These are phyloP conservation scores for Netelia melanura DNA, from an alignment of 2,888 invertebrate genomes.

Conservation along the genomic window DNA sequence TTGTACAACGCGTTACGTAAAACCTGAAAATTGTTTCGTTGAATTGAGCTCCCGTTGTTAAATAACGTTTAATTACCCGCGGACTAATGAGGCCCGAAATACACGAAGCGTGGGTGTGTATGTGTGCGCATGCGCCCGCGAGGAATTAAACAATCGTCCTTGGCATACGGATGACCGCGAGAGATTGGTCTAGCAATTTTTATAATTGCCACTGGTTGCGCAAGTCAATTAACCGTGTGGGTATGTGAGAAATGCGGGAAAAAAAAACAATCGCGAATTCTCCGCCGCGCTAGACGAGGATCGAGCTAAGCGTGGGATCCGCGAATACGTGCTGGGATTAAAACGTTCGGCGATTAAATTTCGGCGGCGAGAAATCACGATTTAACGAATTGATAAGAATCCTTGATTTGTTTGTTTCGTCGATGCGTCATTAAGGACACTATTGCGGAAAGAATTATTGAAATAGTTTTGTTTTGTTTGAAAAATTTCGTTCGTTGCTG, in stretches of 20 bases:
- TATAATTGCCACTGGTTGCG: conserved; percentile 36
- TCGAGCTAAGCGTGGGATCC: neutral
- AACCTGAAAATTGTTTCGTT: conserved; percentile 14
- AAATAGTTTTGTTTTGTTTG: too few species aligned
- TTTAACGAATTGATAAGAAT: too few species aligned
- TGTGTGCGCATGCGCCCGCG: neutral
- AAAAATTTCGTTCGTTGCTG: too few species aligned
- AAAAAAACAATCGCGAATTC: neutral
- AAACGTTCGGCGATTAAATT: neutral
- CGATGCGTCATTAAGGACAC: too few species aligned
- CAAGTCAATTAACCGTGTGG: conserved; percentile 16
- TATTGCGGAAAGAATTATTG: too few species aligned
- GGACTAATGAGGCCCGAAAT: conserved; percentile 33
- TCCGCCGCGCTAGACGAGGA: neutral
- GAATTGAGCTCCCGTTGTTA: conserved; percentile 35
- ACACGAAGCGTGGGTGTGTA: neutral
- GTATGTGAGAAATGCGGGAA: neutral
- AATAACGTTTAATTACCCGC: conserved; percentile 50
- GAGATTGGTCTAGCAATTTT: conserved; percentile 42
- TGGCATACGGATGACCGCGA: conserved; percentile 39
- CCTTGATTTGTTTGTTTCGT: too few species aligned
- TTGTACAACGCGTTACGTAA: conserved; percentile 7
- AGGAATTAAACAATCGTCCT: conserved; percentile 41
- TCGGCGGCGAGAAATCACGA: too few species aligned
- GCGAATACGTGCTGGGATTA: neutral